Percentiles rank a stretch among this genome's conserved stretches.
Evolutionary conservation across 2,113 vertebrate genomes (phyloP).

Genomic region (Gorsachius goisagi): DNA sequence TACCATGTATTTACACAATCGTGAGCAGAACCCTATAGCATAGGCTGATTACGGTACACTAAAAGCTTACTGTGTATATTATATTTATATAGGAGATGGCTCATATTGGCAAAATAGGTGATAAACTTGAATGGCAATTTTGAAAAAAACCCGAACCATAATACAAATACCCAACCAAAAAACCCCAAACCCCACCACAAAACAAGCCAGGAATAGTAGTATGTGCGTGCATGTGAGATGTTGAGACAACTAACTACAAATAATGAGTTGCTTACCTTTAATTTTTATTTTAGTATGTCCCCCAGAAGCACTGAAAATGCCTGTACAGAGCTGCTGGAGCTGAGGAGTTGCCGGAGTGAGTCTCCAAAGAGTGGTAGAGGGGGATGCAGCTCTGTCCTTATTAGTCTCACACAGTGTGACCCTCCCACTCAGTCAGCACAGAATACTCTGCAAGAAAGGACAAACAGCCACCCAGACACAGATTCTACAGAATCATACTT

Average conservation of each 20-base stretch:
- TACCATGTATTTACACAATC: background rate
- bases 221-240: too few species aligned
- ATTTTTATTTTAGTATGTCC: background rate
- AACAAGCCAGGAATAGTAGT: background rate
- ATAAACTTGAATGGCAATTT: background rate
- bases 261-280: slow-evolving; percentile 73
- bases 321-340: slow-evolving; percentile 56
- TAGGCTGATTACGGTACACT: background rate
- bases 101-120: background rate
- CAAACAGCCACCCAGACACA: slow-evolving; percentile 47
- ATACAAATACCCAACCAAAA: background rate
- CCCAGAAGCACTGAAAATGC: slow-evolving; percentile 55
- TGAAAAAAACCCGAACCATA: background rate
- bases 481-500: background rate
- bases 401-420: slow-evolving; percentile 91
- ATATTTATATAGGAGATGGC: background rate
- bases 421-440: slow-evolving; percentile 92
- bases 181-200: too few species aligned
- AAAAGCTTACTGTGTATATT: background rate
- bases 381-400: slow-evolving; percentile 90
- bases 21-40: background rate
- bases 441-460: slow-evolving; percentile 76
- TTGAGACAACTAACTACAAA: background rate
- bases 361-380: slow-evolving; percentile 73
- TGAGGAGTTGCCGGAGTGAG: slow-evolving; percentile 64